phyloP scores from a whole-genome alignment of 2,113 vertebrate species.

The Plestiodon gilberti region DNA sequence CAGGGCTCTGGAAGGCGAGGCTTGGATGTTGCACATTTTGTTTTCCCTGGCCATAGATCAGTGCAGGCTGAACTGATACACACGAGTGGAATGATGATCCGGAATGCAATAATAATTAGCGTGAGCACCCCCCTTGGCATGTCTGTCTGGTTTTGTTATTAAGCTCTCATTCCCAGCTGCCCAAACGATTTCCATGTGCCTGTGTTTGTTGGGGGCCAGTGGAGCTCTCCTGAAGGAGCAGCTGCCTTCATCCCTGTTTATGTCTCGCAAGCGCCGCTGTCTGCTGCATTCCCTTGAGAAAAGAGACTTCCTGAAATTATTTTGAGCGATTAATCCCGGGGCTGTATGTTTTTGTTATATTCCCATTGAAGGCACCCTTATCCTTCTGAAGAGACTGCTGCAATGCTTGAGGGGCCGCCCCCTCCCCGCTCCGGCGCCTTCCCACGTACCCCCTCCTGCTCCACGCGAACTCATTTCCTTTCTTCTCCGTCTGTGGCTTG shows the following conservation, averaged over 20 bases:
- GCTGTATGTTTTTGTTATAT: fast-evolving
- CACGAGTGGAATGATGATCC: conserved; percentile 5
- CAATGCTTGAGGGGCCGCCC: background rate
- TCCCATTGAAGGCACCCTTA: background rate
- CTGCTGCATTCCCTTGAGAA: background rate
- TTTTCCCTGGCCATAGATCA: too few species aligned
- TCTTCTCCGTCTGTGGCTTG: background rate
- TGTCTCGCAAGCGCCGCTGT: background rate
- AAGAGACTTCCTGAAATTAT: background rate
- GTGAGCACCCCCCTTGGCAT: conserved; percentile 10
- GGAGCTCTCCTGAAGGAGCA: background rate
- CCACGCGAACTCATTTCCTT: background rate
- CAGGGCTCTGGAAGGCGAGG: background rate
- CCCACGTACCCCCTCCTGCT: background rate
- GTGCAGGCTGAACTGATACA: background rate
- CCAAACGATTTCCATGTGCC: background rate
- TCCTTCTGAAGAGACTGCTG: background rate
- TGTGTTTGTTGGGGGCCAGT: background rate
- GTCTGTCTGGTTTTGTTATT: background rate
- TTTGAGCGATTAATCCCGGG: background rate
- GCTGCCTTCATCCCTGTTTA: background rate
- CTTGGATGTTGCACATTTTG: background rate
- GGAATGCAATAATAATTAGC: background rate
- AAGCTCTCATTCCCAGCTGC: background rate
- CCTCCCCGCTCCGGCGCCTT: too few species aligned